phyloP scores from a whole-genome alignment of 2,888 invertebrate genomes.

The Chymomyza procnemis region DNA sequence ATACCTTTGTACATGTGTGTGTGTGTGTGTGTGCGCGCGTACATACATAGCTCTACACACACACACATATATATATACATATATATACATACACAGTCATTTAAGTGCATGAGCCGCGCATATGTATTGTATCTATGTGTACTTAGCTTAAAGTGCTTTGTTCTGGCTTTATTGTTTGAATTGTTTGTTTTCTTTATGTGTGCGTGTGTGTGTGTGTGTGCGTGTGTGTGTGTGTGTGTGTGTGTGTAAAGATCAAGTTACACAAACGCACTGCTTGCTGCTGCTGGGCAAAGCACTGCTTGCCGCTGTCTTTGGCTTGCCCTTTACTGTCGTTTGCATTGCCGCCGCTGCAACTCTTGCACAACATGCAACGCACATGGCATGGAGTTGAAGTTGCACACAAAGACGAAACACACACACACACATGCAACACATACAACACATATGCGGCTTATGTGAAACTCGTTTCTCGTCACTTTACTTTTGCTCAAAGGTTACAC shows the following conservation, averaged over 20 bases:
- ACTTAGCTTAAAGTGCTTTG: slow-evolving; percentile 32
- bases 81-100: no score
- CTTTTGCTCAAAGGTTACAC: background rate
- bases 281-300: no score
- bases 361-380: slow-evolving; percentile 16
- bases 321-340: slow-evolving; percentile 1
- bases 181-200: background rate
- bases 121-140: slow-evolving; percentile 18
- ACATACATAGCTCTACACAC: no score
- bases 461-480: slow-evolving; percentile 35
- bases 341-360: slow-evolving; percentile 15
- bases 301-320: background rate
- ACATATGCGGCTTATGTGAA: slow-evolving; percentile 17
- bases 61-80: no score
- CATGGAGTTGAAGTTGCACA: background rate
- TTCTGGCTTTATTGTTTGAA: slow-evolving; percentile 26
- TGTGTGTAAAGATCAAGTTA: slow-evolving; percentile 52
- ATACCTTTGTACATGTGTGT: slow-evolving; percentile 20
- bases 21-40: no score
- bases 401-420: slow-evolving; percentile 3
- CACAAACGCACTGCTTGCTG: slow-evolving; percentile 35
- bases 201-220: slow-evolving; percentile 16
- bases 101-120: slow-evolving; percentile 15
- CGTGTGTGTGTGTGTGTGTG: slow-evolving; percentile 11
- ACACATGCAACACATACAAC: background rate